Conservation (phyloP, 2,797 vertebrate genomes). For the Alcedo atthis region DNA sequence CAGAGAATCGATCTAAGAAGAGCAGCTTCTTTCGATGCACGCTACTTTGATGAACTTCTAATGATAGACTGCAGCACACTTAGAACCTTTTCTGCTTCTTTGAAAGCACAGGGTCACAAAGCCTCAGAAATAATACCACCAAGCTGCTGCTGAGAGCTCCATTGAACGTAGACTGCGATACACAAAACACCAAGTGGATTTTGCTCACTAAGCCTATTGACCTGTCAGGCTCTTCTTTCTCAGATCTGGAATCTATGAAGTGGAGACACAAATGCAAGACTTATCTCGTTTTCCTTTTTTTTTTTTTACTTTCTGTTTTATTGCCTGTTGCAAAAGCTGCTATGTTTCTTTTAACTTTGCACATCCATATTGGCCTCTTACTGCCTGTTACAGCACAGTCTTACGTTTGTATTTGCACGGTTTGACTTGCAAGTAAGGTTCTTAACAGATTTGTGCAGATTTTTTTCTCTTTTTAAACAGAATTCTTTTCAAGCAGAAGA, state of each 20-base stretch:
- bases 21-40: slow-evolving; percentile 95
- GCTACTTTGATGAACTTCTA: slow-evolving; percentile 87
- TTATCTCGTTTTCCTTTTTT: slow-evolving; percentile 67
- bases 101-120: slow-evolving; percentile 81
- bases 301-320: slow-evolving; percentile 71
- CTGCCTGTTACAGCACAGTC: slow-evolving; percentile 69
- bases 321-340: slow-evolving; percentile 77
- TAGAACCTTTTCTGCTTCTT: slow-evolving; percentile 81
- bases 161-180: slow-evolving; percentile 65
- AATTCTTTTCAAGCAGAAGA: slow-evolving; percentile 30
- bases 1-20: slow-evolving; percentile 95
- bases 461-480: background rate
- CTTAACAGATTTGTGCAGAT: slow-evolving; percentile 57
- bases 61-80: slow-evolving; percentile 82
- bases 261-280: slow-evolving; percentile 76
- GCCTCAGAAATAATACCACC: slow-evolving; percentile 78
- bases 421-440: slow-evolving; percentile 59
- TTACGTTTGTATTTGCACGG: slow-evolving; percentile 62
- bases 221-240: slow-evolving; percentile 73
- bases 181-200: slow-evolving; percentile 65
- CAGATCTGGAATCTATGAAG: slow-evolving; percentile 74
- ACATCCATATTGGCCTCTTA: slow-evolving; percentile 71
- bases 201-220: slow-evolving; percentile 67
- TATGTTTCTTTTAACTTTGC: slow-evolving; percentile 78
- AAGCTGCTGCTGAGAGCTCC: slow-evolving; percentile 82